Percentiles rank a stretch among this genome's conserved stretches.
Conservation (phyloP, 2,797 vertebrate genomes). For the Bovichtus variegatus region DNA sequence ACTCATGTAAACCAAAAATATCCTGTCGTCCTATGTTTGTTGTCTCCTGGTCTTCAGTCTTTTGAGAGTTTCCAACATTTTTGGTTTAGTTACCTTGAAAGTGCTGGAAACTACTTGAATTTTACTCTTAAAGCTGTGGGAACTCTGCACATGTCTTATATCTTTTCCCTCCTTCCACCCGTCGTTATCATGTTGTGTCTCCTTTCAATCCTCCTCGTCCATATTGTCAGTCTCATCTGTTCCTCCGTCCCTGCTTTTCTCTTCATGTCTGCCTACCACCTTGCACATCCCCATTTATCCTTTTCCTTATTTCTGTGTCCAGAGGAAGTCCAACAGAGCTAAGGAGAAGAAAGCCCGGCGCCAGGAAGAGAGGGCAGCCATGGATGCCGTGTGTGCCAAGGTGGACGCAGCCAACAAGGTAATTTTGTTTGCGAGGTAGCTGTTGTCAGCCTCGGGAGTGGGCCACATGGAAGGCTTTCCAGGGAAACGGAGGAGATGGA, state of each 20-base stretch:
- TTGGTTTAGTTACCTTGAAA: too few species aligned
- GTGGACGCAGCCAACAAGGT: constrained; percentile 97
- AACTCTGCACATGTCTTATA: neutral
- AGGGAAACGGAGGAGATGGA: neutral
- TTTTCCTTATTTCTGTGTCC: constrained; percentile 32
- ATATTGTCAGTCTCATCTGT: neutral
- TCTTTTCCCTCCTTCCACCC: neutral
- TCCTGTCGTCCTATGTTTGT: too few species aligned
- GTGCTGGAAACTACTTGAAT: too few species aligned
- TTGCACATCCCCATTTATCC: neutral
- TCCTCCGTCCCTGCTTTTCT: neutral
- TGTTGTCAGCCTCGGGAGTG: neutral
- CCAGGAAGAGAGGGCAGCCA: constrained; percentile 92
- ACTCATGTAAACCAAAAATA: too few species aligned
- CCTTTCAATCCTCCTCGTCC: neutral
- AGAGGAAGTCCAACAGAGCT: constrained; percentile 94
- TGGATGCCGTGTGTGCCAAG: constrained; percentile 95
- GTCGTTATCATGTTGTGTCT: neutral
- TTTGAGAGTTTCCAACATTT: too few species aligned
- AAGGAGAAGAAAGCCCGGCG: constrained; percentile 96
- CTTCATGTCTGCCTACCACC: neutral
- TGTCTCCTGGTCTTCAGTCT: too few species aligned
- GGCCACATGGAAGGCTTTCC: neutral
- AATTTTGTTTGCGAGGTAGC: constrained; percentile 29
- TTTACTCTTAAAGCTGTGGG: too few species aligned